Percentiles rank a stretch among this genome's conserved stretches.
phyloP scores from a whole-genome alignment of 2,888 invertebrate species.

The Leucoma salicis region DNA sequence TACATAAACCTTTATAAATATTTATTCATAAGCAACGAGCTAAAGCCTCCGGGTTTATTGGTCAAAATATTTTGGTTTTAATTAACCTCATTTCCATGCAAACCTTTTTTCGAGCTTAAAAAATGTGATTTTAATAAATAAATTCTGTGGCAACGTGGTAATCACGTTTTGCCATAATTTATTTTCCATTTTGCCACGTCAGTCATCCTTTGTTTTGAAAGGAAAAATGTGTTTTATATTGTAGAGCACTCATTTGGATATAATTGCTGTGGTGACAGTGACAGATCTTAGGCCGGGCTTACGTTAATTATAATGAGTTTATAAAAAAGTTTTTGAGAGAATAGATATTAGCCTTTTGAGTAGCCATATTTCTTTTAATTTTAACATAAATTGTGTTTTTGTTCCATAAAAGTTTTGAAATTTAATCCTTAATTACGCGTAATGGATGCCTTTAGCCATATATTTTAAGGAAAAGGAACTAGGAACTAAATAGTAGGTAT shows the following conservation, averaged over 20 bases:
- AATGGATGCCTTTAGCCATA: too few relatives aligned
- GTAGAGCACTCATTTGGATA: conserved; percentile 2
- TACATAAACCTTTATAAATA: too few relatives aligned
- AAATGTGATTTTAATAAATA: neutral
- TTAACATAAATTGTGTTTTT: too few relatives aligned
- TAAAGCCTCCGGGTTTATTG: too few relatives aligned
- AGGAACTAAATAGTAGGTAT: too few relatives aligned
- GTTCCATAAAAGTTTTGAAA: too few relatives aligned
- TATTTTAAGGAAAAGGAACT: too few relatives aligned
- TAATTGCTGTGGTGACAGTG: conserved; percentile 4
- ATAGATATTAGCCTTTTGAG: neutral
- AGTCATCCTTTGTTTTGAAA: conserved; percentile 1
- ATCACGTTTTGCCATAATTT: neutral
- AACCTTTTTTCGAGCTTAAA: neutral
- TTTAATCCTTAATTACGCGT: too few relatives aligned
- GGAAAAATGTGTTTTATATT: neutral
- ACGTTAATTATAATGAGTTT: too few relatives aligned
- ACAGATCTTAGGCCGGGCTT: neutral
- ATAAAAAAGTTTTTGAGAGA: neutral
- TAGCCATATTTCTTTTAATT: too few relatives aligned
- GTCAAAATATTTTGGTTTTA: too few relatives aligned
- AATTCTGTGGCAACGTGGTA: neutral
- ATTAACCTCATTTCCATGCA: neutral
- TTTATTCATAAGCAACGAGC: too few relatives aligned
- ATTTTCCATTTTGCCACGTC: neutral